Base-by-base conservation (phyloP, 2,888 invertebrate species). In the Emmelina monodactyla region DNA sequence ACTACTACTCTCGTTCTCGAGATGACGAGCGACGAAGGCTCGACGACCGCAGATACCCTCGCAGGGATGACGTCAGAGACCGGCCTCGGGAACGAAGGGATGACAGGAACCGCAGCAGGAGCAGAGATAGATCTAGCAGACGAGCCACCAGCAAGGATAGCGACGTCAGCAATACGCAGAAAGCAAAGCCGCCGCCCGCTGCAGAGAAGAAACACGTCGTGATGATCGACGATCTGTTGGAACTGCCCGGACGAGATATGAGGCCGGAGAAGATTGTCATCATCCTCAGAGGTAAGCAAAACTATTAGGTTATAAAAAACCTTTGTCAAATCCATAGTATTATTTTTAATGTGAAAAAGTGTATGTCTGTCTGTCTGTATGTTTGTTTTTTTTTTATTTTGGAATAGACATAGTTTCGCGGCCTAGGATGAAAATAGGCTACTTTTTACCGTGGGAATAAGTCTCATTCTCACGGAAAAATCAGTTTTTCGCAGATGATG, bases 261-360 rank as follows among this genome's bases (percentile, higher is more conserved):
- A 84, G 97, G 48, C 94, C 97, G 13, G 82, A 82, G 9, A 85
- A 85, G 62, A 88, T 97, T 49, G 92, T 92, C 16, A 88, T 97
- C 38, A 91, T 98, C 50, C 71, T 98, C 33, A 82, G 97, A 62
- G 97, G 81, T 80, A 46, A 45, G 54, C n/a, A n/a, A n/a, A n/a
- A n/a, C n/a, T n/a, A n/a, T n/a, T n/a, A n/a, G n/a, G n/a, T n/a
- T n/a, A n/a, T n/a, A n/a, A n/a, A n/a, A n/a, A n/a, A n/a, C n/a
- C n/a, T n/a, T n/a, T n/a, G n/a, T n/a, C n/a, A n/a, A n/a, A n/a
- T n/a, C n/a, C n/a, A n/a, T n/a, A n/a, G n/a, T n/a, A n/a, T n/a
- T n/a, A n/a, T n/a, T n/a, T n/a, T n/a, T n/a, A n/a, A n/a, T n/a
- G n/a, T n/a, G n/a, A n/a, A n/a, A n/a, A n/a, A n/a, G n/a, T n/a